A percentile compares a stretch with the other conserved stretches of the same genome.
These are phyloP conservation scores for Erythrocercus mccallii DNA, from an alignment of 2,113 vertebrate genomes.

Conservation along the genomic window DNA sequence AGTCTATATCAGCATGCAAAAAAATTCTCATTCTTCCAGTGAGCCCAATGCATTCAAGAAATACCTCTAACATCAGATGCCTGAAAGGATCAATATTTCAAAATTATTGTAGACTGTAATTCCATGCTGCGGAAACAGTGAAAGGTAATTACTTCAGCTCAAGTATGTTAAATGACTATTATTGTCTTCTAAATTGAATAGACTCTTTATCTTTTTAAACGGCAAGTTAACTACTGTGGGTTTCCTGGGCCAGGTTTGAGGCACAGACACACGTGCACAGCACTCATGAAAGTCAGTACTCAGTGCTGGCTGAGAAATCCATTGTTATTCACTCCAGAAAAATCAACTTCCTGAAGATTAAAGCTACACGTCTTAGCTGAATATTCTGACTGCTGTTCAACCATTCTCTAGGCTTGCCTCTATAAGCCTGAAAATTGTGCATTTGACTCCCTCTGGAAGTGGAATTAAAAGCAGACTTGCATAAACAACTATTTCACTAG, in stretches of 20 bases:
- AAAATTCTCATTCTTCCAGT: not conserved
- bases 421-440: not conserved
- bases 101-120: slow-evolving; percentile 52
- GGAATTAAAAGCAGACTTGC: not conserved
- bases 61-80: slow-evolving; percentile 9
- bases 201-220: slow-evolving; percentile 66
- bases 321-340: not conserved
- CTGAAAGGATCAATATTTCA: slow-evolving; percentile 46
- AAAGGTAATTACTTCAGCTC: slow-evolving; percentile 65
- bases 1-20: not conserved
- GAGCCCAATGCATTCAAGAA: not conserved
- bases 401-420: not conserved
- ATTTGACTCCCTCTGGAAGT: not conserved
- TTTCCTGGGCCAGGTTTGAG: not conserved
- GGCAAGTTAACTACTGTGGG: slow-evolving; percentile 37
- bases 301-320: not conserved
- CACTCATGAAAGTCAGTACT: not conserved
- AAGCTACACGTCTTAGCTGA: not conserved
- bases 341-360: not conserved
- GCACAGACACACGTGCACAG: not conserved
- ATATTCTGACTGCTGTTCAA: not conserved
- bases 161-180: slow-evolving; percentile 70
- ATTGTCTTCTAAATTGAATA: slow-evolving; percentile 51
- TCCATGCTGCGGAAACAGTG: slow-evolving; percentile 56
- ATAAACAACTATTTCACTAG: not conserved